Conservation (phyloP, 23 tunicate genomes). For the Styela plicata region DNA sequence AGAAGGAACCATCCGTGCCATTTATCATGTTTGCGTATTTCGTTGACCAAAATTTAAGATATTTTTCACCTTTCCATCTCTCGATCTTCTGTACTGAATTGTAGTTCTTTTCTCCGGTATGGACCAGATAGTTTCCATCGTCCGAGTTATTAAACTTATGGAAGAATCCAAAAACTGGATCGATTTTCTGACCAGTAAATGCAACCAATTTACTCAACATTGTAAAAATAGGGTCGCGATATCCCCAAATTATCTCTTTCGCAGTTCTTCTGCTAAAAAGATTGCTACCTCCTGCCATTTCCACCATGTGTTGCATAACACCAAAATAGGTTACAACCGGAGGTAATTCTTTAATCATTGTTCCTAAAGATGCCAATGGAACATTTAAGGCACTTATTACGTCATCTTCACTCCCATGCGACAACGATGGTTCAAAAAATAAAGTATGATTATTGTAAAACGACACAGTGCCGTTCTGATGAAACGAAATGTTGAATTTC, state of each 20-base stretch:
- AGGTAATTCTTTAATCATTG: background rate
- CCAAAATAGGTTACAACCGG: background rate
- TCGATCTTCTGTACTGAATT: constrained; percentile 34
- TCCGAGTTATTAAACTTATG: constrained; percentile 72
- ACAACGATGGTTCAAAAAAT: constrained; percentile 36
- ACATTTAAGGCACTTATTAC: constrained; percentile 46
- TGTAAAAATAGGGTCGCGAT: constrained; percentile 59
- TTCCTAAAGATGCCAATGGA: constrained; percentile 36
- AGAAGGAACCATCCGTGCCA: constrained; percentile 80
- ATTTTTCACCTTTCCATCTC: constrained; percentile 64
- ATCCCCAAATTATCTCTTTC: constrained; percentile 73
- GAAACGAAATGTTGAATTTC: constrained; percentile 61
- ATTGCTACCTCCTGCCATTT: background rate
- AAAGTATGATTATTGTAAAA: constrained; percentile 75
- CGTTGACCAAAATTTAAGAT: constrained; percentile 56
- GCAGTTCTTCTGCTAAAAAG: constrained; percentile 58
- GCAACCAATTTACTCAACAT: constrained; percentile 32
- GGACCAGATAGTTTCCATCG: constrained; percentile 75
- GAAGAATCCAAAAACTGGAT: constrained; percentile 60
- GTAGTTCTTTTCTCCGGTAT: constrained; percentile 54
- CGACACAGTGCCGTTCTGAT: constrained; percentile 61
- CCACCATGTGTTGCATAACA: background rate
- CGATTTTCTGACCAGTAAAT: constrained; percentile 17
- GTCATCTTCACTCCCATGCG: constrained; percentile 3
- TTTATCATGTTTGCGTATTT: constrained; percentile 78